A percentile compares a stretch with the other conserved stretches of the same genome.
Evolutionary conservation across 2,888 invertebrate species (phyloP).

Genomic region (Diabrotica balteata): DNA sequence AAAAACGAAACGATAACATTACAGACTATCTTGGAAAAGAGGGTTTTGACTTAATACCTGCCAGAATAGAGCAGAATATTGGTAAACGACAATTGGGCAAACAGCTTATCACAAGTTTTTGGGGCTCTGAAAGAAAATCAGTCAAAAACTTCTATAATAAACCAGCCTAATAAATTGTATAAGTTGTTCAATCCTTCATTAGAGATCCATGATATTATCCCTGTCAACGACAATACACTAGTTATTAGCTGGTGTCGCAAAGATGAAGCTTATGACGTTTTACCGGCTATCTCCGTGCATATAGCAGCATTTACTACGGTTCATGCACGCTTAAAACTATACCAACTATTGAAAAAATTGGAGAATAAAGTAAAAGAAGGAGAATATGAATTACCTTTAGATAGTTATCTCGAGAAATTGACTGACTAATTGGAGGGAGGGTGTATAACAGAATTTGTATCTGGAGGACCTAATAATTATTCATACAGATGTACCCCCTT

Average conservation of each 20-base stretch:
- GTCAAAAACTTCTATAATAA: constrained; percentile 20
- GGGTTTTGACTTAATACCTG: constrained; percentile 21
- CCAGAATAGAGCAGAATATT: constrained; percentile 29
- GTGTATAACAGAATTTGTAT: constrained; percentile 50
- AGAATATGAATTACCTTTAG: constrained; percentile 47
- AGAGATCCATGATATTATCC: constrained; percentile 13
- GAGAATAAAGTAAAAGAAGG: constrained; percentile 41
- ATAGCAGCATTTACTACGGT: constrained; percentile 49
- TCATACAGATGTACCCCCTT: no score
- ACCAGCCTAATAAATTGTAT: constrained; percentile 1
- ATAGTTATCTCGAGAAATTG: constrained; percentile 51
- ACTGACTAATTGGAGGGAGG: constrained; percentile 45
- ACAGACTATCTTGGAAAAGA: constrained; percentile 29
- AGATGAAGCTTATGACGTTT: constrained; percentile 32
- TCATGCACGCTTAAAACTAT: constrained; percentile 28
- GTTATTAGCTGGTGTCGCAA: constrained; percentile 39
- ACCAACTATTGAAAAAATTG: constrained; percentile 46
- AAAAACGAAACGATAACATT: constrained; percentile 31
- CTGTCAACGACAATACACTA: constrained; percentile 32
- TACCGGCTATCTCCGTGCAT: constrained; percentile 44
- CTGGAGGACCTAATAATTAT: constrained; percentile 50
- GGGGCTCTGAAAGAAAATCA: constrained; percentile 41
- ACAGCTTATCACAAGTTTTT: constrained; percentile 27
- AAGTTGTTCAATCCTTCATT: constrained; percentile 9
- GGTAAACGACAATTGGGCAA: constrained; percentile 34